These are phyloP conservation scores for Diorhabda elongata DNA, from an alignment of 1,140 invertebrate species.

Conservation along the genomic window DNA sequence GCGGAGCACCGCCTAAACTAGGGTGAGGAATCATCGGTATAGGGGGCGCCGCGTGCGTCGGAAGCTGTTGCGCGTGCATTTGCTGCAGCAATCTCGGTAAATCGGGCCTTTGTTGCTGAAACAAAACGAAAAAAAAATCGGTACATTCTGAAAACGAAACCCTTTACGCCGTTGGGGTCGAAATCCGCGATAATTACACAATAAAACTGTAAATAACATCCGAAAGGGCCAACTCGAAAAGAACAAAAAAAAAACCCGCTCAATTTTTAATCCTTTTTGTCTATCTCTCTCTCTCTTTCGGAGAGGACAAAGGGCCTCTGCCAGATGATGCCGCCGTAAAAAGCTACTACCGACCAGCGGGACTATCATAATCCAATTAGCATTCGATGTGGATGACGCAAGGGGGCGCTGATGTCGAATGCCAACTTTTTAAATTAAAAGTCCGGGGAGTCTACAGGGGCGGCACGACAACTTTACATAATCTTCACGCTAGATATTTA, in stretches of 20 bases:
- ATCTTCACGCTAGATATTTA: no score
- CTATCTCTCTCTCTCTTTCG: slow-evolving; percentile 26
- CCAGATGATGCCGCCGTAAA: slow-evolving; percentile 39
- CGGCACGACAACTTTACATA: not conserved
- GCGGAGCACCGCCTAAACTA: slow-evolving; percentile 62
- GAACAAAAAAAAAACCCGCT: slow-evolving; percentile 27
- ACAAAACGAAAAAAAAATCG: slow-evolving; percentile 36
- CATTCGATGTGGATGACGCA: slow-evolving; percentile 38
- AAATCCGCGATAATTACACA: not conserved
- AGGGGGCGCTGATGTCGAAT: slow-evolving; percentile 25
- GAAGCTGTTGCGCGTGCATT: slow-evolving; percentile 87
- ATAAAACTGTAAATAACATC: slow-evolving; percentile 1
- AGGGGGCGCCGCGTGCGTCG: slow-evolving; percentile 68
- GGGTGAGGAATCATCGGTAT: slow-evolving; percentile 72
- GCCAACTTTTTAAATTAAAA: slow-evolving; percentile 43
- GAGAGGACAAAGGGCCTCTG: slow-evolving; percentile 32
- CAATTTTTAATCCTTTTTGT: slow-evolving; percentile 37
- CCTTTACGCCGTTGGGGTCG: not conserved
- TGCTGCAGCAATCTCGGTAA: slow-evolving; percentile 75
- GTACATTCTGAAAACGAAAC: not conserved
- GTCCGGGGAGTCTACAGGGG: slow-evolving; percentile 25
- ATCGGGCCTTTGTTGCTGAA: slow-evolving; percentile 74
- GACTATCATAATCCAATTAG: slow-evolving; percentile 44
- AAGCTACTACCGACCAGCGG: slow-evolving; percentile 33
- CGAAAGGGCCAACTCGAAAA: slow-evolving; percentile 17